Conservation (phyloP, 2,888 invertebrate genomes). For the Meta bourneti region DNA sequence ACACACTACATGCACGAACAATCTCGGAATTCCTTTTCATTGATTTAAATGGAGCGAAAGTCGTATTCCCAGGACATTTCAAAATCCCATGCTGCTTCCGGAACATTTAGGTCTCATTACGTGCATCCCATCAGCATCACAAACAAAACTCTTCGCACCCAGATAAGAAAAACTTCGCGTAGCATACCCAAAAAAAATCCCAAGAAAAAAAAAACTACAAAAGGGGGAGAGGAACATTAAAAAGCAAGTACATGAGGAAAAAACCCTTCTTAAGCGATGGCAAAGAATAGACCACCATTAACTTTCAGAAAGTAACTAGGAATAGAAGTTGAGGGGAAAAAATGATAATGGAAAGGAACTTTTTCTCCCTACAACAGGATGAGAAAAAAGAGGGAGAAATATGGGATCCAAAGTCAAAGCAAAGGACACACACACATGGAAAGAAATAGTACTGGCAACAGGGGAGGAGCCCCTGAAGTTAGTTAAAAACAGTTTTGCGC, state of each 20-base stretch:
- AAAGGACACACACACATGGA: neutral
- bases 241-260: slow-evolving; percentile 35
- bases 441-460: neutral
- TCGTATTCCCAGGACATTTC: neutral
- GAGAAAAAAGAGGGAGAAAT: neutral
- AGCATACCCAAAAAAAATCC: slow-evolving; percentile 22
- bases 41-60: neutral
- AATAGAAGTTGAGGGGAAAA: slow-evolving; percentile 36
- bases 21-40: neutral
- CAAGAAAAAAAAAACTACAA: neutral
- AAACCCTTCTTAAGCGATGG: slow-evolving; percentile 35
- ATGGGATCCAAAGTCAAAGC: slow-evolving; percentile 25
- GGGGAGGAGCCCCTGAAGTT: slow-evolving; percentile 12
- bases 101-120: neutral
- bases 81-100: neutral
- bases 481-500: slow-evolving; percentile 28
- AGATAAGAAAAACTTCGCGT: slow-evolving; percentile 5
- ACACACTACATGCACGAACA: too few species aligned
- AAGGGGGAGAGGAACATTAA: slow-evolving; percentile 13
- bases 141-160: slow-evolving; percentile 27
- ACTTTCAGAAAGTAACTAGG: slow-evolving; percentile 51
- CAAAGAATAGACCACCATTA: slow-evolving; percentile 69
- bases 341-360: slow-evolving; percentile 47
- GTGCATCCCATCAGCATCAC: neutral
- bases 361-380: slow-evolving; percentile 12